Percentiles rank a stretch among this genome's conserved stretches.
phyloP scores from a whole-genome alignment of 2,797 vertebrate species.

The Clarias laeviceps region DNA sequence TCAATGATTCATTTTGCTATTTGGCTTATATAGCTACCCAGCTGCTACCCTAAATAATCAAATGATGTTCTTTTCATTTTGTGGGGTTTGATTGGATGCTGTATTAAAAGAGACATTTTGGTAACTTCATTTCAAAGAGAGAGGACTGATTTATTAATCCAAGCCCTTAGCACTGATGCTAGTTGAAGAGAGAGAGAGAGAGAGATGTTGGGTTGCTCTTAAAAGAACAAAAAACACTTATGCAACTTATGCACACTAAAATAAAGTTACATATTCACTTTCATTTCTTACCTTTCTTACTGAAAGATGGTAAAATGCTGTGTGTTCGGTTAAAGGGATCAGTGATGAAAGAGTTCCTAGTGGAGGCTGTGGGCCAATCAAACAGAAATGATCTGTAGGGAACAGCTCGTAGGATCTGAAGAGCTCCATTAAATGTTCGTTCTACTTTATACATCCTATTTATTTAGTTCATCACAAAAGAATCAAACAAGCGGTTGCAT shows the following conservation, averaged over 20 bases:
- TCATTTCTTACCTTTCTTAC: conserved; percentile 16
- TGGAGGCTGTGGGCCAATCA: conserved; percentile 67
- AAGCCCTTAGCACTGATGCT: conserved; percentile 24
- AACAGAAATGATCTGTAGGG: conserved; percentile 68
- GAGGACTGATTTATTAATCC: conserved; percentile 43
- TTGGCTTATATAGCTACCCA: conserved; percentile 75
- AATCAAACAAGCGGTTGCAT: background rate
- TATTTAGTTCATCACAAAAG: background rate
- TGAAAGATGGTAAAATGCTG: background rate
- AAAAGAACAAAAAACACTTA: conserved; percentile 49
- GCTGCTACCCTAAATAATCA: conserved; percentile 82
- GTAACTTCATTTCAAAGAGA: conserved; percentile 73
- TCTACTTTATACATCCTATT: background rate
- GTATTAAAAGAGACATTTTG: conserved; percentile 59
- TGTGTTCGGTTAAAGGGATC: conserved; percentile 58
- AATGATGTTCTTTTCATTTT: conserved; percentile 65
- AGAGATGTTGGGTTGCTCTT: background rate
- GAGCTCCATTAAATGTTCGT: background rate
- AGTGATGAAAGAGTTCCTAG: conserved; percentile 6
- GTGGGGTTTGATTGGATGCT: conserved; percentile 67
- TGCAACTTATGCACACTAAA: conserved; percentile 19
- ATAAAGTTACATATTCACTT: conserved; percentile 17
- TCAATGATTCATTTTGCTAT: conserved; percentile 75
- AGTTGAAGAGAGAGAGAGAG: conserved; percentile 6
- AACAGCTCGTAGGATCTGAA: background rate